These are phyloP conservation scores for Anableps anableps DNA, from an alignment of 2,797 vertebrate species.

Conservation along the genomic window DNA sequence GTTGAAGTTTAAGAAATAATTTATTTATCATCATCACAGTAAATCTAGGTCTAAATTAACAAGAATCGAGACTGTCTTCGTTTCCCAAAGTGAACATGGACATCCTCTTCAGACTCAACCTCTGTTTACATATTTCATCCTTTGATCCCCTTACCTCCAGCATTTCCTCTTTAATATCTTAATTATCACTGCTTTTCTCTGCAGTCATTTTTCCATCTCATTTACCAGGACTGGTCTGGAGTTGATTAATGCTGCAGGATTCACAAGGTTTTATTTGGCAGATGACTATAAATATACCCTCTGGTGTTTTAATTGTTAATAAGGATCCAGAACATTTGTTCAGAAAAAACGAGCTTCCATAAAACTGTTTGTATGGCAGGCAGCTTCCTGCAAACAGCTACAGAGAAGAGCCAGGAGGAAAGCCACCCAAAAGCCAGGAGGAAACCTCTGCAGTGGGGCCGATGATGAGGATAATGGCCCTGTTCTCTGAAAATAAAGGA, in stretches of 20 bases:
- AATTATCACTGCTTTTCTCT: background rate
- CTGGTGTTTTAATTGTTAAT: conserved; percentile 58
- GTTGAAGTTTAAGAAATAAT: too few species aligned
- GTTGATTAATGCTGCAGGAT: conserved; percentile 57
- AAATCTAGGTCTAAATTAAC: too few species aligned
- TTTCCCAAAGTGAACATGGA: background rate
- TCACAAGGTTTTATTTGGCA: conserved; percentile 33
- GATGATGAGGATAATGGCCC: conserved; percentile 34
- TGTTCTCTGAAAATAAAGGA: background rate
- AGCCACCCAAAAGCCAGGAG: conserved; percentile 32
- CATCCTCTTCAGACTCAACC: background rate
- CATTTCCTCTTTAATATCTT: background rate
- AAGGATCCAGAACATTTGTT: conserved; percentile 40
- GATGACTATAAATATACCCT: conserved; percentile 61
- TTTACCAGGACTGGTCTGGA: conserved; percentile 39
- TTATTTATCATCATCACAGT: too few species aligned
- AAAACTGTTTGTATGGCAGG: conserved; percentile 9
- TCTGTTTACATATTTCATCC: background rate
- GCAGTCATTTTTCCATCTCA: conserved; percentile 15
- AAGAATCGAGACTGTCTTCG: background rate
- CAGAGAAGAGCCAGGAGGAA: background rate
- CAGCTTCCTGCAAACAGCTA: conserved; percentile 34
- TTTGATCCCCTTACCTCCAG: background rate
- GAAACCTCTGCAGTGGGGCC: conserved; percentile 36
- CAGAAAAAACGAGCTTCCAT: conserved; percentile 36